These are phyloP conservation scores for Artibeus lituratus DNA, from an alignment of 2,797 vertebrate species.

Conservation along the genomic window DNA sequence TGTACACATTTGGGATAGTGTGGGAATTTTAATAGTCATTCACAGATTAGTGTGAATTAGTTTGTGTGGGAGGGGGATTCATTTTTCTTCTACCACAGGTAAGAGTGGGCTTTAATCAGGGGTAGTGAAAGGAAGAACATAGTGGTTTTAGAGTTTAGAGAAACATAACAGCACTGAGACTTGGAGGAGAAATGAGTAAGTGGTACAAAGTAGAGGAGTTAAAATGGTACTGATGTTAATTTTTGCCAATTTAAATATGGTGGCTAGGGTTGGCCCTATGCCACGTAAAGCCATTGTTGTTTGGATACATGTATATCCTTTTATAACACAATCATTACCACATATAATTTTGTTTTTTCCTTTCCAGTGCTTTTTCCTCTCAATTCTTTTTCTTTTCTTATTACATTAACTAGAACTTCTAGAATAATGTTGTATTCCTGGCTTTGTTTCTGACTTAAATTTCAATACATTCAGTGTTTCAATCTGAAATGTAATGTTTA, in stretches of 20 bases:
- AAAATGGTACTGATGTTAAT: not conserved
- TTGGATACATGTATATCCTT: not conserved
- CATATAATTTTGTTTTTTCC: not conserved
- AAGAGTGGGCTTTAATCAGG: not conserved
- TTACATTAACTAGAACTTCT: not conserved
- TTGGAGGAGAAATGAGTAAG: not conserved
- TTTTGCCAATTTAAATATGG: not conserved
- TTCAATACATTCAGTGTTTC: not conserved
- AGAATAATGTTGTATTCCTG: not conserved
- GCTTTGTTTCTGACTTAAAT: not conserved
- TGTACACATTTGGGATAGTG: not conserved
- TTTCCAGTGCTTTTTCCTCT: not conserved
- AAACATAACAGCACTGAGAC: not conserved
- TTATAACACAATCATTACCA: not conserved
- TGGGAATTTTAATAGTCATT: not conserved
- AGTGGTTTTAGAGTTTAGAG: not conserved
- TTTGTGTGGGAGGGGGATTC: not conserved
- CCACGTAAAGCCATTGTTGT: not conserved
- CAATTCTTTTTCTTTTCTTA: not conserved
- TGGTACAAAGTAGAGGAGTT: not conserved
- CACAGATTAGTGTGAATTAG: not conserved
- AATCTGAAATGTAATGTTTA: not conserved
- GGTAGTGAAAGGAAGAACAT: not conserved
- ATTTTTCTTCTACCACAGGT: not conserved
- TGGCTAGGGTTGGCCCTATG: not conserved